These are phyloP conservation scores for Calidris pugnax DNA, from an alignment of 2,113 vertebrate species.

Conservation along the genomic window DNA sequence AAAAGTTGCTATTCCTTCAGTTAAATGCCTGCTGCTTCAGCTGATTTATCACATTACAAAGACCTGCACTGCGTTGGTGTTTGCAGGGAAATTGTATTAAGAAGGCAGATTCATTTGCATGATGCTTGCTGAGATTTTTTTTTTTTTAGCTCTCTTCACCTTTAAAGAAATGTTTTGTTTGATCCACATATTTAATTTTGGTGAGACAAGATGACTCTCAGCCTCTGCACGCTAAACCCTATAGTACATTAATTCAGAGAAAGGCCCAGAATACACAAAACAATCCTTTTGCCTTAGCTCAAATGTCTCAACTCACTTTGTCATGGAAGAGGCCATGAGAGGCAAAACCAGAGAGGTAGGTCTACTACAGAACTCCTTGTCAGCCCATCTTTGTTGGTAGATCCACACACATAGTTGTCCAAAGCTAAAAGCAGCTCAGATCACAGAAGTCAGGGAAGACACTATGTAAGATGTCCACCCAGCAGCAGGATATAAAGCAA, in stretches of 20 bases:
- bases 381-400: fast-evolving
- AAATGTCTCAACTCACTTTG: too few species aligned
- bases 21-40: slow-evolving; percentile 44
- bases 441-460: fast-evolving
- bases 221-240: neutral
- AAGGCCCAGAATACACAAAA: neutral
- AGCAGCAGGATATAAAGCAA: fast-evolving
- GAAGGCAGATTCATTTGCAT: slow-evolving; percentile 43
- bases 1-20: slow-evolving; percentile 34
- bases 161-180: slow-evolving; percentile 30
- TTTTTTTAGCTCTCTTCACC: neutral
- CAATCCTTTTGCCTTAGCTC: neutral
- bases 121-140: neutral
- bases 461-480: fast-evolving
- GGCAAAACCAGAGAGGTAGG: neutral
- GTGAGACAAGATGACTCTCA: neutral
- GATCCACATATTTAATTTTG: neutral
- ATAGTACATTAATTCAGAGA: neutral
- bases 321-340: neutral
- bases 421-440: neutral
- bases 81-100: slow-evolving; percentile 10
- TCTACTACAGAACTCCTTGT: neutral
- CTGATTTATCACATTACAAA: slow-evolving; percentile 59
- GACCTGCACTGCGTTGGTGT: neutral
- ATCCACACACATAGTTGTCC: fast-evolving